Evolutionary conservation across 2,797 vertebrate species (phyloP).

Genomic region (Decapterus maruadsi): DNA sequence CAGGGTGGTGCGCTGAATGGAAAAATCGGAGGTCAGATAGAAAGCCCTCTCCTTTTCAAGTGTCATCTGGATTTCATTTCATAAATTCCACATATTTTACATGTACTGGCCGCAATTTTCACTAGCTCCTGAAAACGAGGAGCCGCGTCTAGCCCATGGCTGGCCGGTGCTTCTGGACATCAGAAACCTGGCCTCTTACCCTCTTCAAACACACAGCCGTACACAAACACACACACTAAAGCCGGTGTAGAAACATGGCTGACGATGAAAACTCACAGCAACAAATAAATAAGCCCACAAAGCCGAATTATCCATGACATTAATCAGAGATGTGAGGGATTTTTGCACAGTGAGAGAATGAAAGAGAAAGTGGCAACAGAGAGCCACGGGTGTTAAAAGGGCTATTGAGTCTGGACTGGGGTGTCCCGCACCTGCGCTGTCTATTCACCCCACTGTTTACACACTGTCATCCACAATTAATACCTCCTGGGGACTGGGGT

Average conservation of each 20-base stretch:
- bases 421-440: conserved; percentile 95
- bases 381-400: conserved; percentile 91
- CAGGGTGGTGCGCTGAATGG: conserved; percentile 47
- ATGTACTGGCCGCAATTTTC: conserved; percentile 82
- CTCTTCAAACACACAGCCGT: conserved; percentile 51
- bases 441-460: conserved; percentile 98
- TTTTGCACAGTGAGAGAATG: conserved; percentile 53
- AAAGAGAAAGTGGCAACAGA: conserved; percentile 81
- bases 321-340: conserved; percentile 66
- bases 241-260: conserved; percentile 33
- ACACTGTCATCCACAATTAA: conserved; percentile 99
- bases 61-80: conserved; percentile 87
- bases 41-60: conserved; percentile 79
- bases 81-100: conserved; percentile 87
- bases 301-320: conserved; percentile 53
- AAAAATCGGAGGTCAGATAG: conserved; percentile 81
- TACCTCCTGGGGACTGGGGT: conserved; percentile 86
- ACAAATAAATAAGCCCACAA: conserved; percentile 71
- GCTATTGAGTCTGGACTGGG: conserved; percentile 86
- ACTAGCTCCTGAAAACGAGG: conserved; percentile 76
- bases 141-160: conserved; percentile 43
- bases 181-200: conserved; percentile 55
- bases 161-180: conserved; percentile 45
- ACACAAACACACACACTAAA: conserved; percentile 30
- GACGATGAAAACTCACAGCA: conserved; percentile 47